Percentiles rank a stretch among this genome's conserved stretches.
Evolutionary conservation across 2,888 invertebrate species (phyloP).

Genomic region (Lucinisca nassula): DNA sequence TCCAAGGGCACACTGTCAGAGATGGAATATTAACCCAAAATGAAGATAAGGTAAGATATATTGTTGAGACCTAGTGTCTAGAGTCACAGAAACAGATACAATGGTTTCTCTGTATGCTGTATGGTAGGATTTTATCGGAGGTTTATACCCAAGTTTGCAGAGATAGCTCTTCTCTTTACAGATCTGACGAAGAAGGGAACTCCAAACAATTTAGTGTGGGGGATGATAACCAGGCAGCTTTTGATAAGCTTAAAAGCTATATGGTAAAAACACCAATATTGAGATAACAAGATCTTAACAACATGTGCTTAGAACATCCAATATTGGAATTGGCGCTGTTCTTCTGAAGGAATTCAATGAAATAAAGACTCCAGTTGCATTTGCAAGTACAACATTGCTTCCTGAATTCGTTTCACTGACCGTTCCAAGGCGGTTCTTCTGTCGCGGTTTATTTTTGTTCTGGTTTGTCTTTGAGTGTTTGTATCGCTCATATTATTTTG

Average conservation of each 20-base stretch:
- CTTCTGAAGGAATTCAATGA: constrained; percentile 67
- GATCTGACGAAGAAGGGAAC: neutral
- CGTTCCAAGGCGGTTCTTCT: no score
- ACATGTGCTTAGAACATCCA: constrained; percentile 62
- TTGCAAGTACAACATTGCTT: constrained; percentile 66
- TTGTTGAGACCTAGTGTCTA: neutral
- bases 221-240: neutral
- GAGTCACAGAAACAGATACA: neutral
- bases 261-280: neutral
- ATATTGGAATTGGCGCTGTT: constrained; percentile 57
- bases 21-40: no score
- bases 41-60: neutral
- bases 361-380: constrained; percentile 54
- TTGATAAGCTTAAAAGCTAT: neutral
- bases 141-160: neutral
- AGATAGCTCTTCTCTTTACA: neutral
- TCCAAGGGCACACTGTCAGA: no score
- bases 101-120: neutral
- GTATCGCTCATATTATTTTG: no score
- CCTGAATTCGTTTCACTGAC: no score
- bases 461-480: no score
- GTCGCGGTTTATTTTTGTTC: no score
- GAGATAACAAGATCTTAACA: constrained; percentile 39
- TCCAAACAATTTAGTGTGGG: neutral
- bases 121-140: constrained; percentile 3